Evolutionary conservation across 1,140 invertebrate genomes (phyloP).

Genomic region (Pseudoatta argentina): DNA sequence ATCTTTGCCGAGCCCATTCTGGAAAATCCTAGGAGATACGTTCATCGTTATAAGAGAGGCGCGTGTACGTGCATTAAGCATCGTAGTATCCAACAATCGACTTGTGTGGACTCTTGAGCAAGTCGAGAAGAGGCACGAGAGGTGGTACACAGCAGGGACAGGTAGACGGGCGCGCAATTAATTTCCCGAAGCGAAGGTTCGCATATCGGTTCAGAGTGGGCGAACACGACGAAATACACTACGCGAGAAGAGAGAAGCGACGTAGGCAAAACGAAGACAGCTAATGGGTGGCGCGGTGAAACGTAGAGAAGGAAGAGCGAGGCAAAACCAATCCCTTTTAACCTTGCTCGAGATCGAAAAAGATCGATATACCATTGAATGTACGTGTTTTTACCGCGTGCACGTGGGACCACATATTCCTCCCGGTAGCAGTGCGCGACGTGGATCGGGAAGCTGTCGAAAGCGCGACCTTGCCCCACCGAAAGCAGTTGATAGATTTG

Average conservation of each 20-base stretch:
- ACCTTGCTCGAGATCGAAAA: conserved; percentile 81
- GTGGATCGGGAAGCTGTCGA: conserved; percentile 79
- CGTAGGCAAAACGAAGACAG: neutral
- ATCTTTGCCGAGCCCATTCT: neutral
- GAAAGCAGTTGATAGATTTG: conserved; percentile 64
- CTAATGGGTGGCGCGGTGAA: conserved; percentile 3
- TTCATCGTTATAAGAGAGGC: conserved; percentile 29
- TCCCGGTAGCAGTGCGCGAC: conserved; percentile 48
- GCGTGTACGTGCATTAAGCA: neutral
- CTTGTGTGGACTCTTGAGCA: conserved; percentile 34
- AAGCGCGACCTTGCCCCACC: conserved; percentile 74
- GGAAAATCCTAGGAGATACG: neutral
- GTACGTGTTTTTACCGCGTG: conserved; percentile 48
- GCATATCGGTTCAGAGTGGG: conserved; percentile 26
- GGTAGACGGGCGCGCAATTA: conserved; percentile 60
- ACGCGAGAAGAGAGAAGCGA: neutral
- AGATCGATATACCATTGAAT: conserved; percentile 74
- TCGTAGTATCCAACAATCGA: conserved; percentile 26
- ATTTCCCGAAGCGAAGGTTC: conserved; percentile 64
- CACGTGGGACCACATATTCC: conserved; percentile 5
- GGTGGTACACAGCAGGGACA: conserved; percentile 35
- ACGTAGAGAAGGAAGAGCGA: conserved; percentile 61
- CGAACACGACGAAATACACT: conserved; percentile 36
- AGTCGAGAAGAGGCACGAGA: conserved; percentile 30
- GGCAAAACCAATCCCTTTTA: conserved; percentile 80